Percentiles rank a stretch among this genome's conserved stretches.
These are phyloP conservation scores for Physocephala rufipes DNA, from an alignment of 2,888 invertebrate species.

Conservation along the genomic window DNA sequence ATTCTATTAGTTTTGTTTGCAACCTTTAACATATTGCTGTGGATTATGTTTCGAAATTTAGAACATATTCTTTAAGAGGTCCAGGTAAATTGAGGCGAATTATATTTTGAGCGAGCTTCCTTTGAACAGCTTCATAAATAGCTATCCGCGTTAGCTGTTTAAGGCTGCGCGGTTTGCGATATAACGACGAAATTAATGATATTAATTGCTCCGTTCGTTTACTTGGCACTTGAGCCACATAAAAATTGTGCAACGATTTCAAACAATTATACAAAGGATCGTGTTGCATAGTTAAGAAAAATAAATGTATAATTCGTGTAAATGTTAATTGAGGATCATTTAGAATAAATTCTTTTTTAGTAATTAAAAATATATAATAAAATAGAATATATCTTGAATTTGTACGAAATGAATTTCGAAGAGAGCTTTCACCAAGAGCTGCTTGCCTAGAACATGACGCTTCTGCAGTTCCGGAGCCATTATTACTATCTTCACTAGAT, in stretches of 20 bases:
- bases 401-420: conserved; percentile 66
- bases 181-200: conserved; percentile 71
- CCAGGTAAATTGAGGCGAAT: conserved; percentile 75
- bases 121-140: conserved; percentile 74
- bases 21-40: conserved; percentile 36
- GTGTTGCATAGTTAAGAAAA: conserved; percentile 75
- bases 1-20: conserved; percentile 45
- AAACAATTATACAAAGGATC: conserved; percentile 75
- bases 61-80: conserved; percentile 74
- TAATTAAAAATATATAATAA: conserved; percentile 76
- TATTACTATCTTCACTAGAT: conserved; percentile 42
- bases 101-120: conserved; percentile 73
- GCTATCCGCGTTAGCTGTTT: conserved; percentile 77
- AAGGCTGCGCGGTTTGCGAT: conserved; percentile 74
- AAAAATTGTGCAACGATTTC: conserved; percentile 73
- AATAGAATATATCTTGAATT: conserved; percentile 71
- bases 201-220: conserved; percentile 73
- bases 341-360: conserved; percentile 73
- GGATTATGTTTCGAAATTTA: conserved; percentile 71
- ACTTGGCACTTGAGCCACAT: conserved; percentile 72
- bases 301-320: conserved; percentile 73
- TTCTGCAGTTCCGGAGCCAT: conserved; percentile 42
- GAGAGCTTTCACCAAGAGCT: conserved; percentile 56
- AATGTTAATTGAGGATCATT: conserved; percentile 73
- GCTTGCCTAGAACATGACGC: conserved; percentile 48